Conservation (phyloP, 2,888 invertebrate species). For the Mermis nigrescens region DNA sequence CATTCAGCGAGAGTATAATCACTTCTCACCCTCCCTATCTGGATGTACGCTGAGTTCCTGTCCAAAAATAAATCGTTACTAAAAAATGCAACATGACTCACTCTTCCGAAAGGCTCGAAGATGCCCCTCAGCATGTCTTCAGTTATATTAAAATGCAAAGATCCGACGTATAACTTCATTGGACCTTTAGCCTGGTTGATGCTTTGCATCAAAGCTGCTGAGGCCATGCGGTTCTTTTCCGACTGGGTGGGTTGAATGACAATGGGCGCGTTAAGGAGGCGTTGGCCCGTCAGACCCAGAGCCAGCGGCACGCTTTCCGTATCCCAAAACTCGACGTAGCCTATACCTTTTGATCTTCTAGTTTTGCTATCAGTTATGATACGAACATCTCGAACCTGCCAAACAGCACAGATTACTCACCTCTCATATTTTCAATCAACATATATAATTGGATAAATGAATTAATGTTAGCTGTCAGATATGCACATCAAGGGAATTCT, state of each 20-base stretch:
- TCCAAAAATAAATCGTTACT: too few species aligned
- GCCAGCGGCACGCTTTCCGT: conserved; percentile 92
- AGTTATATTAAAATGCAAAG: conserved; percentile 89
- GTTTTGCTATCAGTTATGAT: conserved; percentile 98
- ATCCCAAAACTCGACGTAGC: conserved; percentile 97
- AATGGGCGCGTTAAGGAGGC: conserved; percentile 79
- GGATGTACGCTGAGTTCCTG: too few species aligned
- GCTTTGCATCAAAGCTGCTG: conserved; percentile 42
- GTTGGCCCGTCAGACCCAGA: conserved; percentile 81
- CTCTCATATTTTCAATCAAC: too few species aligned
- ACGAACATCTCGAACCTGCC: conserved; percentile 67
- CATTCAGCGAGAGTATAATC: too few species aligned
- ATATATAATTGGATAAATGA: too few species aligned
- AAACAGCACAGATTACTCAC: too few species aligned
- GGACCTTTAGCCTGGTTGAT: conserved; percentile 72
- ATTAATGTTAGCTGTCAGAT: too few species aligned
- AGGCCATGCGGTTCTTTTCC: conserved; percentile 44
- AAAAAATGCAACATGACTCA: conserved; percentile 17
- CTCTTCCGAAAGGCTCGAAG: conserved; percentile 91
- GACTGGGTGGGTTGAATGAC: conserved; percentile 93
- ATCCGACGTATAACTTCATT: conserved; percentile 88
- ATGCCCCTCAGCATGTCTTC: conserved; percentile 96
- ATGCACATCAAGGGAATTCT: too few species aligned
- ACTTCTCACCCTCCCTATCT: too few species aligned
- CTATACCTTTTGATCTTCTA: conserved; percentile 89